These are phyloP conservation scores for Athene cunicularia DNA, from an alignment of 2,113 vertebrate genomes.

Conservation along the genomic window DNA sequence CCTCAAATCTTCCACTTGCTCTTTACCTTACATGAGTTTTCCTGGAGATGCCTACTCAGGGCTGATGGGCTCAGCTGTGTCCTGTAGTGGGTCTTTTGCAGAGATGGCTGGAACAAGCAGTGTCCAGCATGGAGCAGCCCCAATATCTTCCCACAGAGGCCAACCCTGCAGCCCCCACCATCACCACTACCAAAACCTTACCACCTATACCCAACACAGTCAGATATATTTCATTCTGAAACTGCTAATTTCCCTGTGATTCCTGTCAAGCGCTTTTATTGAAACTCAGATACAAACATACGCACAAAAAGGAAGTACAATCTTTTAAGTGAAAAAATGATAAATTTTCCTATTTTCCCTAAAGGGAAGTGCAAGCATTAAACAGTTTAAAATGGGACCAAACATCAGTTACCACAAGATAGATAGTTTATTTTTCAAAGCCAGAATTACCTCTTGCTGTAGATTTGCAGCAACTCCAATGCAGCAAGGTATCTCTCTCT, in stretches of 20 bases:
- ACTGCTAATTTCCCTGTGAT: background rate
- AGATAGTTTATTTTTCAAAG: background rate
- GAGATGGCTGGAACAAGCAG: background rate
- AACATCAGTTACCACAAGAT: background rate
- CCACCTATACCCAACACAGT: background rate
- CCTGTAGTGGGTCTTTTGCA: background rate
- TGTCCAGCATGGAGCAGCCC: background rate
- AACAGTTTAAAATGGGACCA: background rate
- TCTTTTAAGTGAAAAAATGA: background rate
- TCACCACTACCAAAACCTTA: background rate
- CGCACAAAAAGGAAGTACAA: background rate
- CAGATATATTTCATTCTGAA: background rate
- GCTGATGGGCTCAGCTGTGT: background rate
- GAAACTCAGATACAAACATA: background rate
- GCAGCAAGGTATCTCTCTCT: background rate
- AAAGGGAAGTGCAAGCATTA: background rate
- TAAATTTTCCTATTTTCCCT: background rate
- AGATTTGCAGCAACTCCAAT: background rate
- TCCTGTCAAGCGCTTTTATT: background rate
- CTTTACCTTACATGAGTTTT: background rate
- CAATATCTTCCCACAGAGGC: background rate
- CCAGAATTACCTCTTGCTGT: background rate
- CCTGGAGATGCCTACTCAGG: background rate
- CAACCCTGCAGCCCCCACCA: background rate
- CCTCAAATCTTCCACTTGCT: background rate